Evolutionary conservation across 1,140 invertebrate genomes (phyloP).

Genomic region (Oreohelix idahoensis): DNA sequence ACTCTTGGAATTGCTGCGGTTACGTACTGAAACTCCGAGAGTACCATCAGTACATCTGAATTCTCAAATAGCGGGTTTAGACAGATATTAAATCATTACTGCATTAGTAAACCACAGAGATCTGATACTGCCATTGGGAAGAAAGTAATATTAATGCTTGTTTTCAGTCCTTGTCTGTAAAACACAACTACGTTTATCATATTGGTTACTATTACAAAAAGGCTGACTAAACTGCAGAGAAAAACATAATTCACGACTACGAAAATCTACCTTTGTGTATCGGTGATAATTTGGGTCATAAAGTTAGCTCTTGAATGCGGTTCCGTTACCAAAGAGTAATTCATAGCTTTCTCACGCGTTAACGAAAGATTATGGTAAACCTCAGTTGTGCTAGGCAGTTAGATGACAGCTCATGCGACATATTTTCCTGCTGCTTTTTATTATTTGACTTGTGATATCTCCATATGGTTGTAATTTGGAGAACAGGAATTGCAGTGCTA

Average conservation of each 20-base stretch:
- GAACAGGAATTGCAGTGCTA: too few relatives aligned
- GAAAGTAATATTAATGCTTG: constrained; percentile 1
- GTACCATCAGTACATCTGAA: neutral
- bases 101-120: neutral
- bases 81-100: neutral
- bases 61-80: neutral
- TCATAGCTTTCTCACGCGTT: too few relatives aligned
- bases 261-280: too few relatives aligned
- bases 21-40: neutral
- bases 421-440: too few relatives aligned
- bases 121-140: neutral
- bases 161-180: constrained; percentile 1
- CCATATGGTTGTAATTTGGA: too few relatives aligned
- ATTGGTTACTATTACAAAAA: neutral
- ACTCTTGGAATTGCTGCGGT: neutral
- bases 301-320: too few relatives aligned
- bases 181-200: neutral
- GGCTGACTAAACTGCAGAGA: neutral
- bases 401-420: too few relatives aligned
- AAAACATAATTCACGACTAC: neutral
- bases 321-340: too few relatives aligned
- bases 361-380: too few relatives aligned
- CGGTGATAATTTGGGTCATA: too few relatives aligned
- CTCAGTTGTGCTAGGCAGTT: too few relatives aligned
- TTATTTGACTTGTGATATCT: too few relatives aligned